Percentiles rank a stretch among this genome's conserved stretches.
Evolutionary conservation across 2,113 vertebrate species (phyloP).

Genomic region (Oryzias woworae): DNA sequence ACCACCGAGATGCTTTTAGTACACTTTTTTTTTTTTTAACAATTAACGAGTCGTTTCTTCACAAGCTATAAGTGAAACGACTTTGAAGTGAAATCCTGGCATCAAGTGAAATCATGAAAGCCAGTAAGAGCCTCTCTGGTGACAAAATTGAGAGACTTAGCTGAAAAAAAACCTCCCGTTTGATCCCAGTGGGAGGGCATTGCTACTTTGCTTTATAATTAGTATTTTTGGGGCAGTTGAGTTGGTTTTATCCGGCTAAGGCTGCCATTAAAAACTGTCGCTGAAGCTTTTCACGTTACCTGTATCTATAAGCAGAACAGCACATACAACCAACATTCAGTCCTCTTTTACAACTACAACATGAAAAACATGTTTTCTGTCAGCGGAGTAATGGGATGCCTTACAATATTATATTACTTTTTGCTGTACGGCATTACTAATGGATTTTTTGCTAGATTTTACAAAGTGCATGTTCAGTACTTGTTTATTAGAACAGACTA

Average conservation of each 20-base stretch:
- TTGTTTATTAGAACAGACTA: too few relatives aligned
- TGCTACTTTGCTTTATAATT: slow-evolving; percentile 10
- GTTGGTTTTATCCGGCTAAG: neutral
- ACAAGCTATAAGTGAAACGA: slow-evolving; percentile 2
- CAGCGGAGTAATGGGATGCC: too few relatives aligned
- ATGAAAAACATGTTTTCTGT: neutral
- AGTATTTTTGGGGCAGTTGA: neutral
- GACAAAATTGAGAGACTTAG: neutral
- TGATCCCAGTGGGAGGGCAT: neutral
- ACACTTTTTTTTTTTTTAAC: too few relatives aligned
- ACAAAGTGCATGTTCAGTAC: too few relatives aligned
- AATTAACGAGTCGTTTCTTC: neutral
- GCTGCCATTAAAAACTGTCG: neutral
- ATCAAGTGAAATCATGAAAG: slow-evolving; percentile 30
- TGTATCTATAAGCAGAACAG: neutral
- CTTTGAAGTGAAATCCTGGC: slow-evolving; percentile 21
- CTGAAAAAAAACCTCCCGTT: neutral
- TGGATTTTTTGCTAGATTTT: too few relatives aligned
- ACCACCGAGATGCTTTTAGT: too few relatives aligned
- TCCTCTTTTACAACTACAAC: neutral
- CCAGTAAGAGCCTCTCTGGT: slow-evolving; percentile 3
- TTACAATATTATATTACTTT: too few relatives aligned
- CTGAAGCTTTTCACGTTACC: neutral
- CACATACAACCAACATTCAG: too few relatives aligned
- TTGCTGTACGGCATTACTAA: too few relatives aligned